Percentiles rank a stretch among this genome's conserved stretches.
phyloP scores from a whole-genome alignment of 1,140 invertebrate genomes.

The Platorchestia sp. region DNA sequence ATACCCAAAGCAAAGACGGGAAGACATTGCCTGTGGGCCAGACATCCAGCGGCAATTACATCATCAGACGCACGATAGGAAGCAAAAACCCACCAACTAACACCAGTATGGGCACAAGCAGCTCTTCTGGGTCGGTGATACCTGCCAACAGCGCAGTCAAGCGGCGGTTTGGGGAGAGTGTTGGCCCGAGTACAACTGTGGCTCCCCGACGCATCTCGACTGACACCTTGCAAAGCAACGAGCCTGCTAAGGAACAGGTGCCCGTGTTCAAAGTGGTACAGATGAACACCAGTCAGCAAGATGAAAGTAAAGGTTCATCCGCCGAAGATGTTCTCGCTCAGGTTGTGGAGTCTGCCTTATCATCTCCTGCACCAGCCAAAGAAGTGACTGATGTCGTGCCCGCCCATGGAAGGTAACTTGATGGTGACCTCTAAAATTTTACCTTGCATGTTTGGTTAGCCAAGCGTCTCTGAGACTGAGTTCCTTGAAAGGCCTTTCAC shows the following conservation, averaged over 20 bases:
- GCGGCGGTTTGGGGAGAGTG: not conserved
- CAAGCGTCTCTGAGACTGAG: not conserved
- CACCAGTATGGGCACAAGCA: not conserved
- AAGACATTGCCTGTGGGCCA: not conserved
- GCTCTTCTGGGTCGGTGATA: not conserved
- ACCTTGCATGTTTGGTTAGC: not conserved
- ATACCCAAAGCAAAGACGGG: not conserved
- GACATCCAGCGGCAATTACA: not conserved
- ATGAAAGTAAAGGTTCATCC: not conserved
- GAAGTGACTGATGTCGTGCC: conserved; percentile 40
- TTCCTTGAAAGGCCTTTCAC: not conserved
- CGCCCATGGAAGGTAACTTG: not conserved
- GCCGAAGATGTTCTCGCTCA: not conserved
- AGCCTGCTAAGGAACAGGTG: not conserved
- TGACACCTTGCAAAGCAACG: not conserved
- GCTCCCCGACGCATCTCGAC: not conserved
- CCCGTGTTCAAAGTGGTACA: conserved; percentile 7
- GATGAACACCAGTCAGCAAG: not conserved
- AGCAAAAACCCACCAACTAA: not conserved
- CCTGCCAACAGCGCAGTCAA: not conserved
- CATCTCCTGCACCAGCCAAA: not conserved
- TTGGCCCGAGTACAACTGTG: not conserved
- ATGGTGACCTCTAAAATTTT: not conserved
- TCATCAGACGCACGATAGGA: not conserved
- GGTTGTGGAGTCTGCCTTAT: not conserved